Percentiles rank a stretch among this genome's conserved stretches.
phyloP scores from a whole-genome alignment of 2,113 vertebrate genomes.

The Orientallactaga bullata region DNA sequence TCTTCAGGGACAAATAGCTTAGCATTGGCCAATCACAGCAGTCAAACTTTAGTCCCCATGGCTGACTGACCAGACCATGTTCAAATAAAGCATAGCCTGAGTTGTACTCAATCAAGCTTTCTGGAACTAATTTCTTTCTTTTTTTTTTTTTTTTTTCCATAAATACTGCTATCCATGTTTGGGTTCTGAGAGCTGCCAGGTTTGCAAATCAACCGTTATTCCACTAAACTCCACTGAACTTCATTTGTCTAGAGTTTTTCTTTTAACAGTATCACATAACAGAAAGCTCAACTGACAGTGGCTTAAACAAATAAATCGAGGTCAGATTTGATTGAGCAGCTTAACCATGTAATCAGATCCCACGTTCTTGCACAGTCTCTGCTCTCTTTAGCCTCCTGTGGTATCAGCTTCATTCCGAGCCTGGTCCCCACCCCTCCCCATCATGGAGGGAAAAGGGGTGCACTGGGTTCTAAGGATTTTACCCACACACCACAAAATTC shows the following conservation, averaged over 20 bases:
- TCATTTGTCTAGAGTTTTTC: not conserved
- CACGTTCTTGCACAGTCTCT: not conserved
- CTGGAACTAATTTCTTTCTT: not conserved
- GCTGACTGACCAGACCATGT: not conserved
- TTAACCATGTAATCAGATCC: constrained; percentile 9
- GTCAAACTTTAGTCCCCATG: not conserved
- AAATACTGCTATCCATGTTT: not conserved
- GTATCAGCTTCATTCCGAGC: not conserved
- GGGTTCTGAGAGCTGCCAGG: not conserved
- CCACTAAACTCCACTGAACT: not conserved
- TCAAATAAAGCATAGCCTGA: not conserved
- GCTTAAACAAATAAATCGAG: not conserved
- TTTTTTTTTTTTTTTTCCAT: not conserved
- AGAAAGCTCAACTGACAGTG: not conserved
- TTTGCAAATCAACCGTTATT: not conserved
- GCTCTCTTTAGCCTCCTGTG: not conserved
- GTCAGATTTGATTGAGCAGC: not conserved
- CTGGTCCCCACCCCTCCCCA: too few species aligned
- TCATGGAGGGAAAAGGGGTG: not conserved
- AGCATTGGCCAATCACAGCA: not conserved
- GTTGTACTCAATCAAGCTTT: not conserved
- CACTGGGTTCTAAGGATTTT: not conserved
- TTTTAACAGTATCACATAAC: not conserved
- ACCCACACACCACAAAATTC: not conserved
- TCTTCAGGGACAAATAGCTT: not conserved